Evolutionary conservation across 1,140 invertebrate genomes (phyloP), one percentile per base, ranked within the genome.

Genomic region (Nasonia longicornis): DNA sequence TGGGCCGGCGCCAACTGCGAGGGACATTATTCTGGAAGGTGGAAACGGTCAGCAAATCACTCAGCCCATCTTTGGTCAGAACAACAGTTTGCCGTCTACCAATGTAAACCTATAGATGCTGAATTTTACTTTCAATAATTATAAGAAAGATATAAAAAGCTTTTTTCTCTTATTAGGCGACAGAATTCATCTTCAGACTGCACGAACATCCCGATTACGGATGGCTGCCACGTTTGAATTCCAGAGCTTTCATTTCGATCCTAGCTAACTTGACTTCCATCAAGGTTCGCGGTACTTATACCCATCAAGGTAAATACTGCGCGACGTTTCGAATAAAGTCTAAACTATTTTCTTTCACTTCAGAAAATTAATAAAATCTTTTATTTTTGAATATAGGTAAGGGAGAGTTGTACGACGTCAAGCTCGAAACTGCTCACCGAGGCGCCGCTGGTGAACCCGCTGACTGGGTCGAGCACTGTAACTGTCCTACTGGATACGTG

Each of bases 391-490:
- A 67, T 67, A 2, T 74, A 94, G 97, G 97, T 22, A 92, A 95
- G 85, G 97, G 97, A 12, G 98, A 95, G 87, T 90, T 99, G 80
- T 97, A 98, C 86, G 95, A 98, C 85, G 95, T 98, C 12, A 94
- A 93, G 80, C 88, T 99, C 42, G 96, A 97, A 84, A 96, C 97
- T 0, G 97, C 97, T 0, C 93, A 95, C 66, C 92, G 95, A 20
- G 95, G 96, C 0, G 94, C 95, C 4, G 94, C 95, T 64, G 96
- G 96, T 1, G 92, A 93, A 2, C 92, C 94, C 0, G 98, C 97
- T 0, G 93, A 94, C 72, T 99, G 97, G 97, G 95, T 99, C 8
- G 98, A 99, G 89, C 95, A 95, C 85, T 99, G 98, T 88, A 94
- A 94, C 11, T 99, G 98, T 90, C 97, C 97, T 0, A 93, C 95